Evolutionary conservation across 2,113 vertebrate species (phyloP).

Genomic region (Herpetotheres cachinnans): DNA sequence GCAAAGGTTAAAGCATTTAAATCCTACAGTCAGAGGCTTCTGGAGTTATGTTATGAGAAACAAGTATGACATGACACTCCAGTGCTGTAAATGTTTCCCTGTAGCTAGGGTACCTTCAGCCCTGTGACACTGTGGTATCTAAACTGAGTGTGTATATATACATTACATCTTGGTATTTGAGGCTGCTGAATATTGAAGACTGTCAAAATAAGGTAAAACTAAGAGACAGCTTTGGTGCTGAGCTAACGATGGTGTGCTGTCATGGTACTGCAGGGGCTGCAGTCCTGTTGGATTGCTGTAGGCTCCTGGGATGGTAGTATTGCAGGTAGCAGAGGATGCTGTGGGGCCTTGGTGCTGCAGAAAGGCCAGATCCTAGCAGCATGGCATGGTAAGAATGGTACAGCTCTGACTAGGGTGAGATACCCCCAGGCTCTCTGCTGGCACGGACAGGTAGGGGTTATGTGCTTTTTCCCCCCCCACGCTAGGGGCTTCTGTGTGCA

Average conservation of each 20-base stretch:
- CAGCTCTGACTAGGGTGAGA: neutral
- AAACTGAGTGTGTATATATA: neutral
- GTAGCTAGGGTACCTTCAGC: neutral
- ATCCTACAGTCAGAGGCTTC: neutral
- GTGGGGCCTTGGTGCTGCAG: neutral
- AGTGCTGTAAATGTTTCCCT: neutral
- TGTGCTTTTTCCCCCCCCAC: neutral
- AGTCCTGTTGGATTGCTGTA: neutral
- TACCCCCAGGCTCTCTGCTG: neutral
- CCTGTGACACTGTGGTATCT: neutral
- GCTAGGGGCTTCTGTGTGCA: neutral
- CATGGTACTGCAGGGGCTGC: neutral
- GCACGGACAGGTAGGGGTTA: neutral
- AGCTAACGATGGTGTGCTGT: neutral
- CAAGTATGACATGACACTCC: neutral
- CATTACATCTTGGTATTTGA: neutral
- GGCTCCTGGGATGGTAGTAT: neutral
- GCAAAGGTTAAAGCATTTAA: conserved; percentile 13
- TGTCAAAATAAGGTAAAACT: neutral
- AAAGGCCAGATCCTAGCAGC: neutral
- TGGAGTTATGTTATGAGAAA: neutral
- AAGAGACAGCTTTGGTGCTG: neutral
- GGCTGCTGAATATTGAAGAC: neutral
- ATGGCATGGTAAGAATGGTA: neutral
- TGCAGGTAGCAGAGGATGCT: neutral